phyloP scores from a whole-genome alignment of 2,888 invertebrate species.

The Adelognathus sp. region DNA sequence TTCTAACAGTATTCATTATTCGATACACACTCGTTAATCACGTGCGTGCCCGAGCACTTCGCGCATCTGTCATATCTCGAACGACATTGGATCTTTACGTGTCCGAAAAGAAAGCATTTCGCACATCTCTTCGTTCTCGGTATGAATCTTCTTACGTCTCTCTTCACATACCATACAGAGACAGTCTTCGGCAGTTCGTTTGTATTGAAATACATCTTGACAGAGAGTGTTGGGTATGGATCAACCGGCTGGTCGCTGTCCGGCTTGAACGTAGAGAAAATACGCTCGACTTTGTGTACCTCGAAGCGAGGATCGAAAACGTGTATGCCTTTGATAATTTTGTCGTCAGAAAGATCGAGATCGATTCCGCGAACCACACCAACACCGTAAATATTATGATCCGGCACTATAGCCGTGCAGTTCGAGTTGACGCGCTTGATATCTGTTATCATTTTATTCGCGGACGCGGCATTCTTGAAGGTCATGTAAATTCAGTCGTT shows the following conservation, averaged over 20 bases:
- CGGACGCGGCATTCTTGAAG: background rate
- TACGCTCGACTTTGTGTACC: background rate
- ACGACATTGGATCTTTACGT: background rate
- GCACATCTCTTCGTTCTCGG: background rate
- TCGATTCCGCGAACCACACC: background rate
- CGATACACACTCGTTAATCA: background rate
- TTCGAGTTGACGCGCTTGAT: background rate
- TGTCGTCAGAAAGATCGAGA: background rate
- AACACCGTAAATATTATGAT: background rate
- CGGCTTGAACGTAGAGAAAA: background rate
- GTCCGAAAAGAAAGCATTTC: background rate
- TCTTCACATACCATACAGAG: background rate
- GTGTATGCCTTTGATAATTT: background rate
- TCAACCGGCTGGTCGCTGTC: background rate
- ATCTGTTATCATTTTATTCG: background rate
- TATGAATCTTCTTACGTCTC: background rate
- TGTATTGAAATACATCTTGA: background rate
- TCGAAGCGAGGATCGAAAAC: no score
- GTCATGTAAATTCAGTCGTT: background rate
- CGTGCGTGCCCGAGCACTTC: background rate
- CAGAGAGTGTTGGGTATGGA: background rate
- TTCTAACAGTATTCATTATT: background rate
- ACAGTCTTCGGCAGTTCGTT: background rate
- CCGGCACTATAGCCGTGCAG: background rate
- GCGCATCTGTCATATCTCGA: background rate